A percentile compares a stretch with the other conserved stretches of the same genome.
Conservation (phyloP, 2,888 invertebrate species). For the Sinhomidia bicolor region DNA sequence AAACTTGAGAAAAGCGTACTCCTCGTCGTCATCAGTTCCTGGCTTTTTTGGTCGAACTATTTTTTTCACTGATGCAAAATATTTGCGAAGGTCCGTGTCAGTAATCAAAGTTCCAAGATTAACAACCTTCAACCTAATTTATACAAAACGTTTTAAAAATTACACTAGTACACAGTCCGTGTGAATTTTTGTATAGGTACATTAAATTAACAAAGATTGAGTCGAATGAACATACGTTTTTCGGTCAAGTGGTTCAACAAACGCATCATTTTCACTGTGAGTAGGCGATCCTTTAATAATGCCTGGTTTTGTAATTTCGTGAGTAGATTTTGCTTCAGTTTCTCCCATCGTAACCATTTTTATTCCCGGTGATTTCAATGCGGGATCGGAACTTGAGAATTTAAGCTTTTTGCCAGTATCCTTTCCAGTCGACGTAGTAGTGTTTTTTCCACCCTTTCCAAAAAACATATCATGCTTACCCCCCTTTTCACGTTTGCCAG, state of each 20-base stretch:
- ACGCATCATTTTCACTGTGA: neutral
- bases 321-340: neutral
- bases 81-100: constrained; percentile 66
- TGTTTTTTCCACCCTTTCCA: neutral
- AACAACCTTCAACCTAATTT: constrained; percentile 64
- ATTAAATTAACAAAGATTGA: neutral
- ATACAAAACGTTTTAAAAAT: neutral
- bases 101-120: constrained; percentile 59
- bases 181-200: too few relatives aligned
- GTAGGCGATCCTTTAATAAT: neutral
- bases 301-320: neutral
- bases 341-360: neutral
- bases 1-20: constrained; percentile 67
- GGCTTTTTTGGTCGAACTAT: constrained; percentile 54
- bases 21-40: constrained; percentile 51
- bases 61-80: constrained; percentile 67
- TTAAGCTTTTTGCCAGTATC: constrained; percentile 33
- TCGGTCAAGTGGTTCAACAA: neutral
- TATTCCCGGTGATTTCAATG: neutral
- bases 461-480: too few relatives aligned
- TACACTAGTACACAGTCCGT: too few relatives aligned
- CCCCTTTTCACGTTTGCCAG: too few relatives aligned
- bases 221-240: constrained; percentile 42
- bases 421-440: too few relatives aligned
- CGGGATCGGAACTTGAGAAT: constrained; percentile 29